Base-by-base conservation (phyloP, 2,888 invertebrate species). In the Branchipolynoe longqiensis region DNA sequence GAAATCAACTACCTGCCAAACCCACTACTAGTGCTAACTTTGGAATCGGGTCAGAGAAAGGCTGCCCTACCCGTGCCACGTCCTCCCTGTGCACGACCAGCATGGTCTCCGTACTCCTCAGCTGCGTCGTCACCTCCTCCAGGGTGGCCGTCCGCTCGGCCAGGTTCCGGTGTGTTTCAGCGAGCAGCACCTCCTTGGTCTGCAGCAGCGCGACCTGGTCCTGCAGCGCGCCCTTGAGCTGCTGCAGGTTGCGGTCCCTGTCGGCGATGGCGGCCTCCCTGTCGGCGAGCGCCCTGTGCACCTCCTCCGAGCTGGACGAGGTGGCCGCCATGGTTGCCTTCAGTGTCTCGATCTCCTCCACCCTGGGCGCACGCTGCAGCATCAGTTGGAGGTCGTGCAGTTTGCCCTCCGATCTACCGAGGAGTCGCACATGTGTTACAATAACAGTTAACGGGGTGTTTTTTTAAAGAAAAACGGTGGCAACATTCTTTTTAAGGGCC, bases 271-370 rank as follows among this genome's bases (percentile, higher is more conserved):
- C 36, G 8, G 56, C 33, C 4, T 84, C 86, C 56, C 90, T 91
- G 22, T 91, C 90, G 78, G 89, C 85, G 38, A 91, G 31, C 84
- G 90, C 86, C 62, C 89, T 88, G 69, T 89, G 87, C 8, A 90
- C 88, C n/a, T 89, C 84, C n/a, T 89, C 89, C 82, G 56, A 25
- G 12, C 74, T 33, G 33, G 74, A 48, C 1, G 78, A 41, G 1
- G 48, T 48, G 48, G 78, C 78, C 1, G 83, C 40, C 40, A 83
- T 31, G 8, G 62, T 40, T 0, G 83, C 40, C 28, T 64, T 40
- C 8, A 62, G 25, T 0, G 69, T 31, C 8, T 64, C 69, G 18
- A 83, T 58, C 31, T 83, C 83, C 48, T 83, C 83, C 40, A 83
- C 64, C 28, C 69, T 83, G 6, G 83, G 83, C 31, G 40, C 59